Evolutionary conservation across 2,113 vertebrate genomes (phyloP).

Genomic region (Brienomyrus brachyistius): DNA sequence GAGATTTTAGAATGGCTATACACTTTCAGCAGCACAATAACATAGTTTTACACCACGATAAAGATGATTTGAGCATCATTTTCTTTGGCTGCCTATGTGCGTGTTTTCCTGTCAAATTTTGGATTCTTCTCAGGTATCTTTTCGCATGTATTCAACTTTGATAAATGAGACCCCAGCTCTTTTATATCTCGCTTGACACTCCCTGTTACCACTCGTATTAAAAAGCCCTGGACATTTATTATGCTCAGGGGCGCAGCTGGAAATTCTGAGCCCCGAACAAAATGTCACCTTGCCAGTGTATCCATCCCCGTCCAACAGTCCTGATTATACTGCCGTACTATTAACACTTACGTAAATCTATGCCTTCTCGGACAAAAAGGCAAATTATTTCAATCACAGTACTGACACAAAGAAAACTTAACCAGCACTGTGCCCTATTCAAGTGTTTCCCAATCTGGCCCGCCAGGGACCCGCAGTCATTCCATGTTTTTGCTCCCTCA

Average conservation of each 20-base stretch:
- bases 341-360: neutral
- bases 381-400: neutral
- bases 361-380: neutral
- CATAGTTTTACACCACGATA: neutral
- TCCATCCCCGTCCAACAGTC: neutral
- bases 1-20: neutral
- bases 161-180: neutral
- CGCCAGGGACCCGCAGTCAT: neutral
- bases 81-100: neutral
- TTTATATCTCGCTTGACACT: neutral
- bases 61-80: neutral
- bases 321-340: neutral
- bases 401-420: neutral
- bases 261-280: neutral
- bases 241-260: neutral
- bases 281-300: neutral
- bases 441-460: neutral
- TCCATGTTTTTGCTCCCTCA: neutral
- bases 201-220: neutral
- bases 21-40: neutral
- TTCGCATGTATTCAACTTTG: neutral
- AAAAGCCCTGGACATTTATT: neutral
- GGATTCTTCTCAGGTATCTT: neutral
- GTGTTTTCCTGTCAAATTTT: neutral
- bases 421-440: neutral